A percentile compares a stretch with the other conserved stretches of the same genome.
These are phyloP conservation scores for Lophotriccus pileatus DNA, from an alignment of 2,797 vertebrate genomes.

Conservation along the genomic window DNA sequence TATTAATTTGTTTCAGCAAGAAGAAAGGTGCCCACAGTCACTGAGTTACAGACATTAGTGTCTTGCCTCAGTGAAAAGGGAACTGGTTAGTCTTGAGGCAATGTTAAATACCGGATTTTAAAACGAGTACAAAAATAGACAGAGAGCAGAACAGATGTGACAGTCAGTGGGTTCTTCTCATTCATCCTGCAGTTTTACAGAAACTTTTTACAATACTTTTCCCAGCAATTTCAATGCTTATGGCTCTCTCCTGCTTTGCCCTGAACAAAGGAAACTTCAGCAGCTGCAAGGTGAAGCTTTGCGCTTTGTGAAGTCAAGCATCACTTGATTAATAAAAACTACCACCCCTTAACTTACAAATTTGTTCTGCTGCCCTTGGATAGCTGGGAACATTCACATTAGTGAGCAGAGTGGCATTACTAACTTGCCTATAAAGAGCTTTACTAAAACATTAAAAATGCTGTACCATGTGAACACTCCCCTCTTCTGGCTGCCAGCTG, in stretches of 20 bases:
- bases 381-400: not conserved
- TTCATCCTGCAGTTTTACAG: slow-evolving; percentile 1
- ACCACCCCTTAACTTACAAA: not conserved
- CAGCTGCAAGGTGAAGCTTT: slow-evolving; percentile 13
- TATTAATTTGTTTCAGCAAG: not conserved
- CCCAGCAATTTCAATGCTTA: not conserved
- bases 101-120: not conserved
- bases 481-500: not conserved
- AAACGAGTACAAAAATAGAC: not conserved
- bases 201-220: slow-evolving; percentile 19
- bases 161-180: not conserved
- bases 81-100: not conserved
- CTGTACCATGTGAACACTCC: not conserved
- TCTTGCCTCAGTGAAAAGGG: not conserved
- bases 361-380: not conserved
- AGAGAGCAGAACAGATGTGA: not conserved
- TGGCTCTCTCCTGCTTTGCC: slow-evolving; percentile 25
- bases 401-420: not conserved
- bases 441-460: not conserved
- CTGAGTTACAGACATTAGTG: not conserved
- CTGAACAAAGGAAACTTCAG: not conserved
- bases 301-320: not conserved
- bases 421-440: not conserved
- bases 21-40: slow-evolving; percentile 27
- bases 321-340: not conserved